Evolutionary conservation across 2,888 invertebrate genomes (phyloP).

Genomic region (Diaphora mendica): DNA sequence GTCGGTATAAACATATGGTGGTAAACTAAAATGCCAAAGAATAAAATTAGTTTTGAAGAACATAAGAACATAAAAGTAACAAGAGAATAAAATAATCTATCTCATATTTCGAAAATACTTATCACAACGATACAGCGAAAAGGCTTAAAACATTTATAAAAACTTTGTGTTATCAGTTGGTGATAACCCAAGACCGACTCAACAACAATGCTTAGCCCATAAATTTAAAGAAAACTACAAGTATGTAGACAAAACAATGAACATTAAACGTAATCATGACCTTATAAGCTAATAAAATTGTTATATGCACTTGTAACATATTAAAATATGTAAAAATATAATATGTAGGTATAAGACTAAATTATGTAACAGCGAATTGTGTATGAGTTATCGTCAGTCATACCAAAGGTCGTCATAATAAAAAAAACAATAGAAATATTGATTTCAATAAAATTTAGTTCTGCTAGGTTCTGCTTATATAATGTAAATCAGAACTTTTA

Average conservation of each 20-base stretch:
- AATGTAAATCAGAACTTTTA: slow-evolving; percentile 19
- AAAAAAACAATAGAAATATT: slow-evolving; percentile 27
- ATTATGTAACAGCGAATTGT: slow-evolving; percentile 33
- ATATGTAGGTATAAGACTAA: slow-evolving; percentile 15
- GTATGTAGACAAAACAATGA: slow-evolving; percentile 1
- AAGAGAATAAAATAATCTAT: neutral
- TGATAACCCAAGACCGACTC: slow-evolving; percentile 37
- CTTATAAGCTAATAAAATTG: neutral
- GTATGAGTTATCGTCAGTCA: slow-evolving; percentile 27
- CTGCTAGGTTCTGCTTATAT: slow-evolving; percentile 33
- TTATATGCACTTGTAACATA: slow-evolving; percentile 4
- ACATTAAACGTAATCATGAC: slow-evolving; percentile 3
- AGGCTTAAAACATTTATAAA: slow-evolving; percentile 20
- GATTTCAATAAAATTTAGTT: slow-evolving; percentile 28
- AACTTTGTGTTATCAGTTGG: slow-evolving; percentile 38
- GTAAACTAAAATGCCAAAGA: neutral
- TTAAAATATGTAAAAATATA: neutral
- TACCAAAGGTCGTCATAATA: slow-evolving; percentile 28
- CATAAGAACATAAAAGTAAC: neutral
- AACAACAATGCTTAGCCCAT: neutral
- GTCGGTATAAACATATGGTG: neutral
- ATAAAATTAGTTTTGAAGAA: neutral
- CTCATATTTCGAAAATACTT: slow-evolving; percentile 17
- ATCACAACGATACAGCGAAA: slow-evolving; percentile 5
- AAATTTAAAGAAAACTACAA: slow-evolving; percentile 1